phyloP scores from a whole-genome alignment of 2,888 invertebrate genomes.

The Scaptomyza cyrtandrae region DNA sequence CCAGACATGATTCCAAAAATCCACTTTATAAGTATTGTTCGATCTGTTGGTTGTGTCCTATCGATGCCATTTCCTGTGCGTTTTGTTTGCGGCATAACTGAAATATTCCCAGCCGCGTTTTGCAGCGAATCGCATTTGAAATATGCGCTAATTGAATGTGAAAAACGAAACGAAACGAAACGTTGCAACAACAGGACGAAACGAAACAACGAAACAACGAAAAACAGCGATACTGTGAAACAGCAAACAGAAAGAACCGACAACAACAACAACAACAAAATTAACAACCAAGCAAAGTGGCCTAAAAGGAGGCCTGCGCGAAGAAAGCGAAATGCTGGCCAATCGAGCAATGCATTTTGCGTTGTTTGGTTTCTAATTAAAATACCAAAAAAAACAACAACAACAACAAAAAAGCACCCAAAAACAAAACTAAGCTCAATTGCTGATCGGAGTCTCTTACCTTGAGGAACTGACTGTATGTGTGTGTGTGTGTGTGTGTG shows the following conservation, averaged over 20 bases:
- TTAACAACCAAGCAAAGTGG: constrained; percentile 13
- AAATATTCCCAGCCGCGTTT: constrained; percentile 55
- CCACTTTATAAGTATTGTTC: constrained; percentile 16
- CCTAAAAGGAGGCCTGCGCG: constrained; percentile 18
- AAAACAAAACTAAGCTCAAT: constrained; percentile 66
- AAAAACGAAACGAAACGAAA: constrained; percentile 62
- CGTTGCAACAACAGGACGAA: constrained; percentile 33
- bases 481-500: not conserved
- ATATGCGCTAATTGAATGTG: constrained; percentile 77
- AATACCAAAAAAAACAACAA: constrained; percentile 71
- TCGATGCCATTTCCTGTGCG: constrained; percentile 60
- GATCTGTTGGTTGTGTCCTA: constrained; percentile 7
- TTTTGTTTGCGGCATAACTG: constrained; percentile 39
- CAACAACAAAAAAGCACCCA: constrained; percentile 20
- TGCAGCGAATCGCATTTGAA: constrained; percentile 58
- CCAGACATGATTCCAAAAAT: not conserved
- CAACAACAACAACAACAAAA: too few relatives aligned
- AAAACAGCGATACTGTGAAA: not conserved
- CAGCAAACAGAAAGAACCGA: too few relatives aligned
- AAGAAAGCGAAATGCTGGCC: constrained; percentile 58
- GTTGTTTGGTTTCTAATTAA: constrained; percentile 78
- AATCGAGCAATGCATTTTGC: constrained; percentile 70
- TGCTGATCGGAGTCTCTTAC: constrained; percentile 52
- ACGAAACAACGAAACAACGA: constrained; percentile 17
- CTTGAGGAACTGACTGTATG: constrained; percentile 16